These are phyloP conservation scores for Monomorium pharaonis DNA, from an alignment of 1,140 invertebrate genomes.

Conservation along the genomic window DNA sequence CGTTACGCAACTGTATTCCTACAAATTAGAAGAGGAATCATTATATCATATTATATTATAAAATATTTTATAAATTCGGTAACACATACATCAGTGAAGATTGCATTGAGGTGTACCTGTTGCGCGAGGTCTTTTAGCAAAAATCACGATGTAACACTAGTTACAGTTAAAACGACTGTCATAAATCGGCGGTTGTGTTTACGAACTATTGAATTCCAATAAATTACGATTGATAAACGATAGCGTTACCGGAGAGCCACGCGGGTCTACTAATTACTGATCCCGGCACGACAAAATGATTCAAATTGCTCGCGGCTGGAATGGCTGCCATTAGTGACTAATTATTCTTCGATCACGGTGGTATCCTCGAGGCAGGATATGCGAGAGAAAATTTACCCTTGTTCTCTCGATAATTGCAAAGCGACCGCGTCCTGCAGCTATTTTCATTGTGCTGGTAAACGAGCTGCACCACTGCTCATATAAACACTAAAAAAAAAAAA, in stretches of 20 bases:
- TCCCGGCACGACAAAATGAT: slow-evolving; percentile 47
- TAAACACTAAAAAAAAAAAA: slow-evolving; percentile 48
- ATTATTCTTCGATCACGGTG: slow-evolving; percentile 63
- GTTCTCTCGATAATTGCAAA: slow-evolving; percentile 59
- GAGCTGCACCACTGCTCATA: background rate
- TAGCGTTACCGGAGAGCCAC: background rate
- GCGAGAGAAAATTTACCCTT: slow-evolving; percentile 52
- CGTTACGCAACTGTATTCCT: background rate
- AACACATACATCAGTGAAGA: background rate
- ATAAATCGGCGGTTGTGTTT: slow-evolving; percentile 23
- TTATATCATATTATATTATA: background rate
- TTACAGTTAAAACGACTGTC: slow-evolving; percentile 28
- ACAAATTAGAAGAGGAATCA: background rate
- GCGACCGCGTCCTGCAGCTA: slow-evolving; percentile 51
- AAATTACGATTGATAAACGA: slow-evolving; percentile 40
- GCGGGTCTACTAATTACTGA: slow-evolving; percentile 59
- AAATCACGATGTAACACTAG: background rate
- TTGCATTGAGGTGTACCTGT: background rate
- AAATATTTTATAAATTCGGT: background rate
- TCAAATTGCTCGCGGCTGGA: slow-evolving; percentile 45
- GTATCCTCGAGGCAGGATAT: slow-evolving; percentile 33
- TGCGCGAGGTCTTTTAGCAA: background rate
- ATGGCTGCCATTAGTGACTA: slow-evolving; percentile 54
- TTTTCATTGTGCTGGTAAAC: slow-evolving; percentile 43
- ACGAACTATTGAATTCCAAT: slow-evolving; percentile 41